These are phyloP conservation scores for Eupleurogrammus muticus DNA, from an alignment of 2,797 vertebrate genomes.

Conservation along the genomic window DNA sequence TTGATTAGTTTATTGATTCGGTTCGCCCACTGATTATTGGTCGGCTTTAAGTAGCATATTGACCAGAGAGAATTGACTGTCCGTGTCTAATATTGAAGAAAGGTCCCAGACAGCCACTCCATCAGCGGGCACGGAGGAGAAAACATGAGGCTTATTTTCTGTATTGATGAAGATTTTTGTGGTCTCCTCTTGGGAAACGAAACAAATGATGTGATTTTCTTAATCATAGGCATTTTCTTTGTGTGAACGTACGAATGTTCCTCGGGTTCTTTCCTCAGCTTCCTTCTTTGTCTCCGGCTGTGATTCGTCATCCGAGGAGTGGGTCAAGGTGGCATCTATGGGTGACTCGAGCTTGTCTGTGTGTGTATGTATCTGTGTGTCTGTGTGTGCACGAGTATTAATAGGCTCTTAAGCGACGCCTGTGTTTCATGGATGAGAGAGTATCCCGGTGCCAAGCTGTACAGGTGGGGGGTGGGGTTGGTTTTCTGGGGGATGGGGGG, in stretches of 20 bases:
- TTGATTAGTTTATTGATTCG: slow-evolving; percentile 73
- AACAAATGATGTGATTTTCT: not conserved
- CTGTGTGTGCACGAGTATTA: slow-evolving; percentile 25
- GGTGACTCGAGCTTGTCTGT: slow-evolving; percentile 53
- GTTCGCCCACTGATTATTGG: slow-evolving; percentile 53
- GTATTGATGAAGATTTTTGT: slow-evolving; percentile 22
- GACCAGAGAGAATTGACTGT: slow-evolving; percentile 53
- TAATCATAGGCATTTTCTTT: not conserved
- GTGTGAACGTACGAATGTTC: slow-evolving; percentile 3
- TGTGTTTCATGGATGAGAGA: slow-evolving; percentile 70
- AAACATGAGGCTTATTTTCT: slow-evolving; percentile 9
- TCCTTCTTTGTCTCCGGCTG: slow-evolving; percentile 23
- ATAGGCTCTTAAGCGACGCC: slow-evolving; percentile 56
- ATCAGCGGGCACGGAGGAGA: slow-evolving; percentile 32
- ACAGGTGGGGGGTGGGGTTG: slow-evolving; percentile 31
- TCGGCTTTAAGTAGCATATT: slow-evolving; percentile 46
- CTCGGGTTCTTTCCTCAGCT: slow-evolving; percentile 7
- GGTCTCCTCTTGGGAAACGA: not conserved
- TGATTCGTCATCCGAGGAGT: slow-evolving; percentile 64
- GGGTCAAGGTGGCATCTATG: slow-evolving; percentile 61
- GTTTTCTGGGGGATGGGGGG: slow-evolving; percentile 9
- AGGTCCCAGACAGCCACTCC: slow-evolving; percentile 21
- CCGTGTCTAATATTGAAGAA: slow-evolving; percentile 42
- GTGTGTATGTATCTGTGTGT: slow-evolving; percentile 28
- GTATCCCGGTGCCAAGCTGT: slow-evolving; percentile 48